Evolutionary conservation across 2,888 invertebrate species (phyloP).

Genomic region (Phorcus lineatus): DNA sequence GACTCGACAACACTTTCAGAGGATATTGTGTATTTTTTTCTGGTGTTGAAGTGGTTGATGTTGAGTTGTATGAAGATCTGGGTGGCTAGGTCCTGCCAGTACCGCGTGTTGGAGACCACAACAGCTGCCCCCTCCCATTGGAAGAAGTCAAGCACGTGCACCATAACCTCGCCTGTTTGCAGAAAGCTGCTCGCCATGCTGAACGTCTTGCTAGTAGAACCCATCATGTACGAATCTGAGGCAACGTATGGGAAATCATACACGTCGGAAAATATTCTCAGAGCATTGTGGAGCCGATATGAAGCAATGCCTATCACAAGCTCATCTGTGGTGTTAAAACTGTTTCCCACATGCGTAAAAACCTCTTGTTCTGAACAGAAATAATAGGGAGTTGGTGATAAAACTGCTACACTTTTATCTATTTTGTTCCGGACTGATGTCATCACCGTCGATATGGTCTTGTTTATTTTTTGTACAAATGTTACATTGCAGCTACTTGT

Average conservation of each 20-base stretch:
- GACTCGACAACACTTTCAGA: neutral
- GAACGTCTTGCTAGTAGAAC: neutral
- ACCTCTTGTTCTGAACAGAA: neutral
- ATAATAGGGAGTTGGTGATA: neutral
- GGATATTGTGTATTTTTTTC: neutral
- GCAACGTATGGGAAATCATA: conserved; percentile 21
- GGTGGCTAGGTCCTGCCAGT: conserved; percentile 21
- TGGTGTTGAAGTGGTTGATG: conserved; percentile 12
- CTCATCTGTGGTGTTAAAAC: neutral
- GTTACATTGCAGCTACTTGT: neutral
- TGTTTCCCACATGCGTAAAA: neutral
- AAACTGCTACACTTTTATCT: neutral
- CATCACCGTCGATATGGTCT: neutral
- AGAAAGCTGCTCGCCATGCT: neutral
- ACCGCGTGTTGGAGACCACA: neutral
- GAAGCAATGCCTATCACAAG: conserved; percentile 9
- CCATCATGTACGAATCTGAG: conserved; percentile 11
- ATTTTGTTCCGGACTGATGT: neutral
- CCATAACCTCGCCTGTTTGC: neutral
- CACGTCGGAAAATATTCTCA: conserved; percentile 21
- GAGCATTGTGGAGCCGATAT: conserved; percentile 23
- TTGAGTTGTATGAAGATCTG: conserved; percentile 15
- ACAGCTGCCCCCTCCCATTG: conserved; percentile 9
- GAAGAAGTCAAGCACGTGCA: neutral
- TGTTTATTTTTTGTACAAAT: neutral